Percentiles rank a stretch among this genome's conserved stretches.
These are phyloP conservation scores for Gymnocypris eckloni DNA, from an alignment of 2,797 vertebrate genomes.

Conservation along the genomic window DNA sequence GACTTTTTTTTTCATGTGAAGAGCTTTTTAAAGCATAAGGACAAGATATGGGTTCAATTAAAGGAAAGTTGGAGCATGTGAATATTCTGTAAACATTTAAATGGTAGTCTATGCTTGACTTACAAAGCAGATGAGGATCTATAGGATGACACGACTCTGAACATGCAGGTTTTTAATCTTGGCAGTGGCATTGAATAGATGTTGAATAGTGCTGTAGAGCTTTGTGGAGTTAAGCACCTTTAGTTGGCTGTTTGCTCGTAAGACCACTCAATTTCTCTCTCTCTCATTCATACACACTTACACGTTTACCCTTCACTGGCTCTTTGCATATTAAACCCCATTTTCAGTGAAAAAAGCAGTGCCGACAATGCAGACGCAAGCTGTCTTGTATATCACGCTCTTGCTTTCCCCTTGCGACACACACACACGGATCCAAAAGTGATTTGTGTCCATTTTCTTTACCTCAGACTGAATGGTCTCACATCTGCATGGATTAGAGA, in stretches of 20 bases:
- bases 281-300: neutral
- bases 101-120: constrained; percentile 23
- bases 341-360: constrained; percentile 47
- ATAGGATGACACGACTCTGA: constrained; percentile 29
- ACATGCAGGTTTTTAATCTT: constrained; percentile 45
- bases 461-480: constrained; percentile 52
- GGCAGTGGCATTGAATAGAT: constrained; percentile 39
- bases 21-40: constrained; percentile 8
- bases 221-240: constrained; percentile 51
- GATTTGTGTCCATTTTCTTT: constrained; percentile 61
- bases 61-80: constrained; percentile 11
- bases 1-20: neutral
- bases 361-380: constrained; percentile 47
- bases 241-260: constrained; percentile 42
- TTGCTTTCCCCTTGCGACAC: constrained; percentile 19
- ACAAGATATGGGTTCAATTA: constrained; percentile 12
- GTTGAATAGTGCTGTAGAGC: constrained; percentile 44
- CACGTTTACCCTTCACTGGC: constrained; percentile 33
- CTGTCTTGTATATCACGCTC: constrained; percentile 51
- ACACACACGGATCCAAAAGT: constrained; percentile 36
- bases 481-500: constrained; percentile 57
- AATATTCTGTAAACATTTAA: constrained; percentile 43
- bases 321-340: constrained; percentile 54
- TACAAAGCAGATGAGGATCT: constrained; percentile 42
- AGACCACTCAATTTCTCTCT: constrained; percentile 46